Evolutionary conservation across 2,888 invertebrate species (phyloP).

Genomic region (Conchocele bisecta): DNA sequence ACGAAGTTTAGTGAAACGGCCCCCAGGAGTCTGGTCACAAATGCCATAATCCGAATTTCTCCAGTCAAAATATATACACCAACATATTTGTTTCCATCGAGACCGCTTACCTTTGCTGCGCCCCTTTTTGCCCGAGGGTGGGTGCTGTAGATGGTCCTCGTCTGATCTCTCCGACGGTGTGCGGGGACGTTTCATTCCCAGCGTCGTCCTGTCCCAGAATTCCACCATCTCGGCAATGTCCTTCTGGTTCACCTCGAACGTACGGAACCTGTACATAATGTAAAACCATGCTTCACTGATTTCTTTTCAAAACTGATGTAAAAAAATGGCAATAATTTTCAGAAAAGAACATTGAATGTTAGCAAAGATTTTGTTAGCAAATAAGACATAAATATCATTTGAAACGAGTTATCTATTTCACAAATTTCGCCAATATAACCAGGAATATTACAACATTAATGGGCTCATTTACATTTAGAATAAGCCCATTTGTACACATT

Average conservation of each 20-base stretch:
- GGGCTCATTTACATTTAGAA: neutral
- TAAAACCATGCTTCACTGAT: neutral
- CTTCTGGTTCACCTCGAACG: conserved; percentile 79
- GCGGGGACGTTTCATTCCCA: conserved; percentile 73
- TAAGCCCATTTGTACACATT: no score
- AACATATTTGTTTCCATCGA: no score
- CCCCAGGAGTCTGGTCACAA: no score
- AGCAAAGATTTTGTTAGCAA: no score
- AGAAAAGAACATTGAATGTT: no score
- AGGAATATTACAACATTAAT: neutral
- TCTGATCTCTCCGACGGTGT: conserved; percentile 79
- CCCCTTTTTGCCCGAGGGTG: conserved; percentile 77
- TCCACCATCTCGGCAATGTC: conserved; percentile 81
- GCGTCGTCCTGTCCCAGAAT: conserved; percentile 80
- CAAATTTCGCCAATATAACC: neutral
- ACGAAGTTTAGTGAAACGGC: no score
- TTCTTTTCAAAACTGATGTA: neutral
- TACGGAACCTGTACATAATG: conserved; percentile 76
- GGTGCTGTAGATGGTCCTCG: conserved; percentile 75
- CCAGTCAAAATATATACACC: no score
- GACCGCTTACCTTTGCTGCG: conserved; percentile 74
- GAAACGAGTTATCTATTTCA: no score
- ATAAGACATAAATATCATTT: no score
- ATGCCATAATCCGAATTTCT: no score
- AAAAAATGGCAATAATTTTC: neutral